phyloP scores from a whole-genome alignment of 2,797 vertebrate species.

The Oreochromis grahami region DNA sequence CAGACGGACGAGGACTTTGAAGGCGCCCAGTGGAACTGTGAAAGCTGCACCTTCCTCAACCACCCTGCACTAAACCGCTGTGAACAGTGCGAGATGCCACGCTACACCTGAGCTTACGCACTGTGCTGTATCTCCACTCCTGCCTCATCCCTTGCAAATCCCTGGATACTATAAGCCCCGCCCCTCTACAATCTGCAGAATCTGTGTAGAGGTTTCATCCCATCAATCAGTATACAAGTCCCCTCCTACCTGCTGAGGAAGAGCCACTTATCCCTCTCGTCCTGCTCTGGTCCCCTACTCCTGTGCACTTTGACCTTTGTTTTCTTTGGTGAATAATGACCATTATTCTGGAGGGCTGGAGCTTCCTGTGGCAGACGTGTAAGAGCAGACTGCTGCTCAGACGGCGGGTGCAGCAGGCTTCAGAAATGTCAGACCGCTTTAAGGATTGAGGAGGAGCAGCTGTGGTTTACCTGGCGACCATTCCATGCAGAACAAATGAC shows the following conservation, averaged over 20 bases:
- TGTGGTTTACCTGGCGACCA: conserved; percentile 65
- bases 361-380: conserved; percentile 28
- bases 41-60: conserved; percentile 99
- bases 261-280: conserved; percentile 60
- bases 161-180: conserved; percentile 35
- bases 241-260: conserved; percentile 68
- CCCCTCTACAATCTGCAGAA: conserved; percentile 13
- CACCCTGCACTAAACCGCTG: conserved; percentile 98
- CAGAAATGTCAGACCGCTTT: conserved; percentile 6
- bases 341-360: conserved; percentile 31
- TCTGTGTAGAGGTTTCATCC: conserved; percentile 35
- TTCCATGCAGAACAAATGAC: conserved; percentile 72
- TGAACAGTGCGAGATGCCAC: conserved; percentile 98
- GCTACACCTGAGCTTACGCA: conserved; percentile 88
- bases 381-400: conserved; percentile 25
- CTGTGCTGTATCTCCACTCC: conserved; percentile 26
- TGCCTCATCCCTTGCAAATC: conserved; percentile 32
- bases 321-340: conserved; percentile 48
- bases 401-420: conserved; percentile 7
- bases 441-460: conserved; percentile 12
- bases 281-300: conserved; percentile 71
- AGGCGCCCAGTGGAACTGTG: conserved; percentile 97
- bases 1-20: conserved; percentile 97
- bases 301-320: conserved; percentile 79
- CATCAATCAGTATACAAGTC: conserved; percentile 54